Conservation (phyloP, 1,140 invertebrate genomes). For the Planococcus citri region DNA sequence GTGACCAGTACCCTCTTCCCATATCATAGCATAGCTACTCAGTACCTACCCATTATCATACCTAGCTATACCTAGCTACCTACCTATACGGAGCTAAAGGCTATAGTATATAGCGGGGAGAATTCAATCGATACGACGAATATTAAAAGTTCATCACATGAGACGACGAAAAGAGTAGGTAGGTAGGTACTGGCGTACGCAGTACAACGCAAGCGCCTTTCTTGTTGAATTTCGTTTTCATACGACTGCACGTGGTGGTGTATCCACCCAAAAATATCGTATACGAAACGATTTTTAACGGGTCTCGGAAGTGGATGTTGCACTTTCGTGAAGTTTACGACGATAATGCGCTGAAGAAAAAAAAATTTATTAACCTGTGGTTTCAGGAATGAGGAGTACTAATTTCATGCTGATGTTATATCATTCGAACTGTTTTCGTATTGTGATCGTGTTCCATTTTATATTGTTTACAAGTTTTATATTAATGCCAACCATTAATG, state of each 20-base stretch:
- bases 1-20: too few relatives aligned
- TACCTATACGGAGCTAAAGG: too few relatives aligned
- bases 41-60: too few relatives aligned
- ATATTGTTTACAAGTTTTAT: not conserved
- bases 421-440: not conserved
- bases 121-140: too few relatives aligned
- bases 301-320: not conserved
- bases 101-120: too few relatives aligned
- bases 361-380: not conserved
- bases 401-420: not conserved
- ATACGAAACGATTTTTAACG: not conserved
- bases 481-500: not conserved
- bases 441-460: not conserved
- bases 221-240: not conserved
- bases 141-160: too few relatives aligned
- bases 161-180: too few relatives aligned
- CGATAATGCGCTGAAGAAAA: not conserved
- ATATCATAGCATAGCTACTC: too few relatives aligned
- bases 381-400: not conserved
- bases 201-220: not conserved
- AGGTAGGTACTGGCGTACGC: not conserved
- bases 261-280: slow-evolving; percentile 1
- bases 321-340: not conserved
- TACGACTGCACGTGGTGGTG: not conserved
- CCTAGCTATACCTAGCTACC: too few relatives aligned